Base-by-base conservation (phyloP, 1,140 invertebrate genomes). In the Grapholita molesta region DNA sequence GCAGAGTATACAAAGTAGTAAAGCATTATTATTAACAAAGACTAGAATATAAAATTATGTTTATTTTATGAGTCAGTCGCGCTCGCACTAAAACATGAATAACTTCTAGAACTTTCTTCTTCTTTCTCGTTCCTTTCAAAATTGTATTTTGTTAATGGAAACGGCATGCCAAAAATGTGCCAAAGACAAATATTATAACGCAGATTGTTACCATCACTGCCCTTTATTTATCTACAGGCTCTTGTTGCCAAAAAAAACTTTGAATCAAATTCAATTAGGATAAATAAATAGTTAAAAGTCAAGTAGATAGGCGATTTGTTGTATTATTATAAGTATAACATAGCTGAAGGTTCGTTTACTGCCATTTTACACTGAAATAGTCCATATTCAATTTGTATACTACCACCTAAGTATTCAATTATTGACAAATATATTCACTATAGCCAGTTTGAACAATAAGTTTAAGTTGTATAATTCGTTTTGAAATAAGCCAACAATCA, bases 321-420 rank as follows among this genome's bases (percentile, higher is more conserved):
- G 11, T 28, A 28, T 61, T 21, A 28, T 0, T 21, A 21, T 48
- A 48, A 48, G 18, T 48, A 48, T 15, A 61, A 28, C 55, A 30
- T 28, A 28, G 55, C 55, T 61, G 15, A 61, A 61, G n/a, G 15
- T 61, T 61, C 66, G 68, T 71, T 72, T 42, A 77, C 75, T 74
- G 73, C 75, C 73, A 77, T 71, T 70, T 72, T 74, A 66, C 25
- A 67, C 48, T 68, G 55, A 77, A 52, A 30, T 67, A 71, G 71
- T 42, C 21, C 48, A 68, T 70, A 74, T 72, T 70, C 25, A 61
- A 61, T 61, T 61, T 32, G 11, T 61, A 61, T 61, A 15, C n/a
- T 61, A 61, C 24, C 2, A 4, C 55, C 25, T 30, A 61, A 30
- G 55, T 30, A 61, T 30, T 32, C 6, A 61, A n/a, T 8, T 61